Evolutionary conservation across 2,888 invertebrate genomes (phyloP), one percentile per base, ranked within the genome.

Genomic region (Melinaea marsaeus): DNA sequence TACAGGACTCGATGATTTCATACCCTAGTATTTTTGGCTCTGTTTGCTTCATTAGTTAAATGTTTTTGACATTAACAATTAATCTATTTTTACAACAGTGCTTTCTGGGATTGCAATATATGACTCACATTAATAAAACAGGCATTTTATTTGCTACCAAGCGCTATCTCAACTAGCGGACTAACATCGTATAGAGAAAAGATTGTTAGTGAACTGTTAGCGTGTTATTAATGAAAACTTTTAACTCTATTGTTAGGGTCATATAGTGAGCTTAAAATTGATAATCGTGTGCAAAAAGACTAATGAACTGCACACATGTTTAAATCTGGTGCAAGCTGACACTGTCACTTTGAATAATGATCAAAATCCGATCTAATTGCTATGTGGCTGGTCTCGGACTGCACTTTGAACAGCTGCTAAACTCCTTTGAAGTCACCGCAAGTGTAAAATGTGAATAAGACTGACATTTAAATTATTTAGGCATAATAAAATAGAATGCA

Each of bases 61-160:
- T 86, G 86, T 84, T 86, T 74, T 74, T 71, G 76, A 84, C 86
- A 84, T 88, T 83, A 84, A 51, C 70, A 71, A 68, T 68, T 66
- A 66, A 72, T 63, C 74, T 70, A 68, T 75, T 51, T 46, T 48
- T 54, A 47, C 22, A 22, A 57, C 66, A 64, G 67, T 66, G 62
- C 71, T 55, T 66, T 67, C 80, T 82, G 83, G 77, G 69, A 76
- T 71, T 67, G 72, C 72, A 72, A 83, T 82, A 22, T 22, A 22
- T 22, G 22, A 22, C 22, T 22, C 22, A 22, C 22, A 22, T 22
- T 22, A 22, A 22, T 22, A 22, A 22, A 22, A 22, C 22, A 22
- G 22, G 22, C 22, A 22, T 22, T 22, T 22, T 22, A 22, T 22
- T 22, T 22, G 22, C 22, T 22, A 22, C 22, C 22, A 22, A 22